These are phyloP conservation scores for Drosophila rubida DNA, from an alignment of 2,888 invertebrate genomes.

Conservation along the genomic window DNA sequence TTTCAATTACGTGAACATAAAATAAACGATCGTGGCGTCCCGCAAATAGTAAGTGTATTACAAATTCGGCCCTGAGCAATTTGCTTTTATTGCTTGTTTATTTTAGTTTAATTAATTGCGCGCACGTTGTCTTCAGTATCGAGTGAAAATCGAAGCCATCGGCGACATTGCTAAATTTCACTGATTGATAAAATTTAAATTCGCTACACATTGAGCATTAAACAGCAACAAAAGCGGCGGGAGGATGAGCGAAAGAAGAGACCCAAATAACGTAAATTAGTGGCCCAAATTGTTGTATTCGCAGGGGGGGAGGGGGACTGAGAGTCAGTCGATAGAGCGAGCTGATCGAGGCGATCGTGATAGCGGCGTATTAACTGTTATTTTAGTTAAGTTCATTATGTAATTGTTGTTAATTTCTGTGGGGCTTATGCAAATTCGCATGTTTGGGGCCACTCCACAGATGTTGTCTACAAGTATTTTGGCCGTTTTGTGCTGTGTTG, in stretches of 20 bases:
- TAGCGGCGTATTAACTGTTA: slow-evolving; percentile 36
- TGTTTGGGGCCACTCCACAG: slow-evolving; percentile 46
- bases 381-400: slow-evolving; percentile 57
- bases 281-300: slow-evolving; percentile 41
- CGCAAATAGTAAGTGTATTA: neutral
- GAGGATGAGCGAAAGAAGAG: slow-evolving; percentile 20
- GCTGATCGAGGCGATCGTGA: slow-evolving; percentile 32
- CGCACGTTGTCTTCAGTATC: slow-evolving; percentile 42
- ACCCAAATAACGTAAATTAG: slow-evolving; percentile 64
- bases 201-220: slow-evolving; percentile 49
- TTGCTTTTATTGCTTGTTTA: slow-evolving; percentile 5
- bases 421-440: slow-evolving; percentile 56
- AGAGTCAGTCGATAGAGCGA: neutral
- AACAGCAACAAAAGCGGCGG: neutral
- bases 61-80: neutral
- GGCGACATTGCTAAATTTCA: slow-evolving; percentile 52
- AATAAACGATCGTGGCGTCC: too few relatives aligned
- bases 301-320: neutral
- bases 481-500: slow-evolving; percentile 9
- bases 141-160: slow-evolving; percentile 41
- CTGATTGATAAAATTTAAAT: slow-evolving; percentile 53
- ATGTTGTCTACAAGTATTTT: slow-evolving; percentile 30
- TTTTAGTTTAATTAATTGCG: slow-evolving; percentile 49
- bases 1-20: too few relatives aligned
- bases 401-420: slow-evolving; percentile 68